Evolutionary conservation across 2,113 vertebrate species (phyloP), one percentile per base, ranked within the genome.

Genomic region (Halcyon malimbica): DNA sequence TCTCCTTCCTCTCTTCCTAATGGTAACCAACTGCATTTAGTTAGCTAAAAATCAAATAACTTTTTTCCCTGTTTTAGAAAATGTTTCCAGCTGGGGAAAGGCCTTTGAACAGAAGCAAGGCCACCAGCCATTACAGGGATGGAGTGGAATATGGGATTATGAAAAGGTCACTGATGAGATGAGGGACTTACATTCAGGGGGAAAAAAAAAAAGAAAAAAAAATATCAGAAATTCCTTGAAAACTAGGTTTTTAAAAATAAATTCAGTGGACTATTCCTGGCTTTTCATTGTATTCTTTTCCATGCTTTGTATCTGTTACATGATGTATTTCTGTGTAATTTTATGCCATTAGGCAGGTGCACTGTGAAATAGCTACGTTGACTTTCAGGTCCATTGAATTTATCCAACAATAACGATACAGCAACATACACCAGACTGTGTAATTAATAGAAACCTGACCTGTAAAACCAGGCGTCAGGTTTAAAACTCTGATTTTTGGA

Each of bases 1-100:
- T 31, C 46, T 78, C 42, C 26, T 39, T 15, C 26, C 6, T 89
- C 7, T n/a, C 48, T 82, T 81, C 87, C 44, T 84, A 69, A 88
- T n/a, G 9, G 51, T 64, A 91, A 60, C 41, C 62, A 51, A 13
- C 23, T 71, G 19, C 33, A 50, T 86, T 89, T 42, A 95, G 64
- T 60, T 69, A 83, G 63, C 31, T 87, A 64, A 92, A 82, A 89
- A 79, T 86, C 50, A 90, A 91, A 84, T 5, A 76, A 21, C 37
- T 56, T 79, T 83, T 79, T 46, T 90, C 53, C 54, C 46, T 64
- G 8, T 73, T 90, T 97, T 87, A 95, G n/a, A 88, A 96, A 59
- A 53, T 42, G 16, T 77, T 96, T 96, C 96, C 74, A 89, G 76
- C 93, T 83, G 93, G 33, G 87, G 13, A 67, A 57, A 77, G n/a